Evolutionary conservation across 2,113 vertebrate genomes (phyloP).

Genomic region (Apodemus speciosus): DNA sequence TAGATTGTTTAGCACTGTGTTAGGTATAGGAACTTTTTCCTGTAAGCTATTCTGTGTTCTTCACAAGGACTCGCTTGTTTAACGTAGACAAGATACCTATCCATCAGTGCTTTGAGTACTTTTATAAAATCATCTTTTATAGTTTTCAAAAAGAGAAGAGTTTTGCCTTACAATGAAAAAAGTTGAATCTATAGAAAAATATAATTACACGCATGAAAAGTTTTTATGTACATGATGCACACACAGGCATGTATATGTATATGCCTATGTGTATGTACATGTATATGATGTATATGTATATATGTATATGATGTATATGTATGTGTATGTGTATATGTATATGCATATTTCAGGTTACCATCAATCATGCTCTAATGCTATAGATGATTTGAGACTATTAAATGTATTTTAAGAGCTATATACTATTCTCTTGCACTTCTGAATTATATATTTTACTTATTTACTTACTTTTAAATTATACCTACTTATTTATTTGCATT

Average conservation of each 20-base stretch:
- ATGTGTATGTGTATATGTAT: neutral
- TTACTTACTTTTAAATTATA: neutral
- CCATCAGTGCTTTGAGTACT: neutral
- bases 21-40: neutral
- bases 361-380: neutral
- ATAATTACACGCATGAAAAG: neutral
- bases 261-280: neutral
- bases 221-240: neutral
- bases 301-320: neutral
- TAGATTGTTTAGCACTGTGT: neutral
- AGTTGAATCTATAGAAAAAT: neutral
- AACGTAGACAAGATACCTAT: accelerated
- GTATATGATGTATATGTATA: neutral
- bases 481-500: too few species aligned
- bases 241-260: neutral
- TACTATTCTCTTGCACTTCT: neutral
- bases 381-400: neutral
- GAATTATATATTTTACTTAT: neutral
- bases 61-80: neutral
- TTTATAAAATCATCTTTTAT: neutral
- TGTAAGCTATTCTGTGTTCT: neutral
- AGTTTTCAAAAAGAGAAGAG: neutral
- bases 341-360: neutral
- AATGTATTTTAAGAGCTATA: neutral
- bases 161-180: neutral